Percentiles rank a stretch among this genome's conserved stretches.
phyloP scores from a whole-genome alignment of 2,888 invertebrate species.

The Epinotia nisella region DNA sequence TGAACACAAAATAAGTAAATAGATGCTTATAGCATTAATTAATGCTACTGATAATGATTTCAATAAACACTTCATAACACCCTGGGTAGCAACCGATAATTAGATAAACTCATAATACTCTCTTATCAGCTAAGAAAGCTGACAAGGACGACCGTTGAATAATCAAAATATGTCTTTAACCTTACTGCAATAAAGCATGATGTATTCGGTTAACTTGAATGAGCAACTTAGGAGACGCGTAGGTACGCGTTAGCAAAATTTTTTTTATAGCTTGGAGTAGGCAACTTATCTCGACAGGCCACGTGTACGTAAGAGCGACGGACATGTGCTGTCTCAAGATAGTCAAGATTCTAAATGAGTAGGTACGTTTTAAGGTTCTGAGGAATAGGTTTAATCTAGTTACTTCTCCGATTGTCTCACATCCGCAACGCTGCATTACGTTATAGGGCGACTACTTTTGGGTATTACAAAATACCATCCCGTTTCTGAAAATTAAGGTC shows the following conservation, averaged over 20 bases:
- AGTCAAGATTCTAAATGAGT: too few species aligned
- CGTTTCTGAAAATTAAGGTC: too few species aligned
- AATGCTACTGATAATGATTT: constrained; percentile 25
- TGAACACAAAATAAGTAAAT: not conserved
- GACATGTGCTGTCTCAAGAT: too few species aligned
- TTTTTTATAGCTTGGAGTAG: too few species aligned
- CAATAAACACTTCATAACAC: constrained; percentile 1
- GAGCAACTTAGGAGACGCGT: too few species aligned
- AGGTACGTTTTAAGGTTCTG: too few species aligned
- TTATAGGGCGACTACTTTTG: not conserved
- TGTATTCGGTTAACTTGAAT: too few species aligned
- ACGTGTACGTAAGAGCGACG: too few species aligned
- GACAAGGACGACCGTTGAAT: not conserved
- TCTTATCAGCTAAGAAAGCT: constrained; percentile 9
- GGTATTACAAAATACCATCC: too few species aligned
- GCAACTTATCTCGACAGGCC: too few species aligned
- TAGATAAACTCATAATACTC: constrained; percentile 12
- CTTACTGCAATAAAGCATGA: not conserved
- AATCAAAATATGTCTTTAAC: constrained; percentile 6
- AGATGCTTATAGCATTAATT: constrained; percentile 16
- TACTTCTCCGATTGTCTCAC: not conserved
- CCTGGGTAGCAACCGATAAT: constrained; percentile 8
- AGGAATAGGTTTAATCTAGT: not conserved
- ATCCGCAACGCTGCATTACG: not conserved
- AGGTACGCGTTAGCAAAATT: too few species aligned